These are phyloP conservation scores for Piliocolobus tephrosceles DNA, from an alignment of 2,113 vertebrate genomes.

Conservation along the genomic window DNA sequence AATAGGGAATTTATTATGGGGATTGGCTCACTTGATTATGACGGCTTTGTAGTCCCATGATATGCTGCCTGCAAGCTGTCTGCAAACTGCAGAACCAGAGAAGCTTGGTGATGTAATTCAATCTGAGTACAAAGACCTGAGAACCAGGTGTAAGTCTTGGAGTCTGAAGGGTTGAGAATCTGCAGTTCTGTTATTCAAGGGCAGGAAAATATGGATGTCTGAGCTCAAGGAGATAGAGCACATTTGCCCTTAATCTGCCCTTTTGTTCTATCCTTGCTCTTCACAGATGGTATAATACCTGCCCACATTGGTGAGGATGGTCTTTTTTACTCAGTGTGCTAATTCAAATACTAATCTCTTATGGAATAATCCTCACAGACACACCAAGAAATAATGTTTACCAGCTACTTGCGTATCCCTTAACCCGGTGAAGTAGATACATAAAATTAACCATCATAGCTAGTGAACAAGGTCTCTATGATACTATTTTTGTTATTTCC, in stretches of 20 bases:
- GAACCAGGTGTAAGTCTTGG: neutral
- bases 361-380: neutral
- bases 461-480: neutral
- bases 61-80: neutral
- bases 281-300: neutral
- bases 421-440: neutral
- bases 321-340: neutral
- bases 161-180: neutral
- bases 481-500: slow-evolving; percentile 10
- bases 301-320: neutral
- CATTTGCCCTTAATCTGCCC: neutral
- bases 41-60: neutral
- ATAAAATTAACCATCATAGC: neutral
- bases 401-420: neutral
- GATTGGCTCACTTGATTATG: neutral
- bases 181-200: neutral
- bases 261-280: neutral
- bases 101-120: neutral
- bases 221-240: neutral
- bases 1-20: neutral
- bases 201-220: neutral
- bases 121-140: neutral
- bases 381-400: neutral
- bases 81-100: neutral
- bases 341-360: neutral